Base-by-base conservation (phyloP, 2,113 vertebrate species). In the Perca schrenkii region DNA sequence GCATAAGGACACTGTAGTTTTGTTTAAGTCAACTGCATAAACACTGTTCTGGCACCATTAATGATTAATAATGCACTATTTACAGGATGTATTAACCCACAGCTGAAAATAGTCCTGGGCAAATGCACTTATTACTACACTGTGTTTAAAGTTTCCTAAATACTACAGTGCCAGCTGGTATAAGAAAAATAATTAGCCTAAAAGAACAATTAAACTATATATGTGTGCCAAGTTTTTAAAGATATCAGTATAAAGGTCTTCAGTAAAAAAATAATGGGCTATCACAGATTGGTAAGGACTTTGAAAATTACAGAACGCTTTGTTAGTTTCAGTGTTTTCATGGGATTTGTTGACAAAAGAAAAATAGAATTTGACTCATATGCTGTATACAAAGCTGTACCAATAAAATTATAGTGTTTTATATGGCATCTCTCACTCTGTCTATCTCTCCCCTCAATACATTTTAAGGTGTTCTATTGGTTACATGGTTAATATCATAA, bases 381-480 rank as follows among this genome's bases (percentile, higher is more conserved):
- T 60, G 16, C 4, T 56, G 17, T 65, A 57, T 8, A n/a, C 2
- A 15, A 50, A 75, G 3, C 53, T 63, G 28, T 21, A 8, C 3
- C 1, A 50, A 53, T 40, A 28, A 8, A 16, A 67, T 67, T 54
- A 2, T 15, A 52, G 19, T 10, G 15, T 63, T 64, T 49, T 0
- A 57, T 52, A 66, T 17, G 11, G 46, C 12, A 50, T 58, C 12
- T 49, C 16, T 34, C 5, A 58, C 13, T 15, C 13, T 36, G 1
- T 56, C 52, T 76, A 4, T 36, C 49, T 19, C 50, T 40, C 31
- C 10, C 50, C 58, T 21, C 21, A 19, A 58, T 73, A 52, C 2
- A 58, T 60, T 28, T 60, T 47, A 52, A 58, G 63, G 53, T 71
- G 47, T 79, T 89, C 50, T 63, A 84, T 90, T 58, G 69, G 82